Conservation (phyloP, 1,140 invertebrate species). For the Brachionus asplanchnoidis region DNA sequence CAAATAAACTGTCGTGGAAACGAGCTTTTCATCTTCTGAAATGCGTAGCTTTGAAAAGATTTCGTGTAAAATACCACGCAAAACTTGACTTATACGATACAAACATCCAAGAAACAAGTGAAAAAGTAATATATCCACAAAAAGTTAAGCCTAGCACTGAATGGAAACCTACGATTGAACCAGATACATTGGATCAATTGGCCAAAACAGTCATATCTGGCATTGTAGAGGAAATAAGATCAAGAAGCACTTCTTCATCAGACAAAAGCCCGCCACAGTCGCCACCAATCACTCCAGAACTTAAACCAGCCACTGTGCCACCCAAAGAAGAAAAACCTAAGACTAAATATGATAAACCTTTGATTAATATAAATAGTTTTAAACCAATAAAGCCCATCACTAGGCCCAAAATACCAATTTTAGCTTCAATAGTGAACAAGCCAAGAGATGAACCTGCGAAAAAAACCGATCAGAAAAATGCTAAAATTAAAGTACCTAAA, state of each 20-base stretch:
- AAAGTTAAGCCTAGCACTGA: neutral
- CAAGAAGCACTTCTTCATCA: neutral
- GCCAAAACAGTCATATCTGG: neutral
- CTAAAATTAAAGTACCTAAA: neutral
- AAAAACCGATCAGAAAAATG: neutral
- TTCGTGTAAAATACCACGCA: neutral
- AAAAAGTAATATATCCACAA: neutral
- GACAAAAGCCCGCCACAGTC: neutral
- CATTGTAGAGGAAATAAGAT: neutral
- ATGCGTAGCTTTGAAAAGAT: slow-evolving; percentile 8
- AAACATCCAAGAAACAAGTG: neutral
- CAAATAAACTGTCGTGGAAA: neutral
- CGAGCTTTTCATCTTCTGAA: slow-evolving; percentile 19
- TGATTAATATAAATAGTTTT: neutral
- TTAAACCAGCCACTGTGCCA: neutral
- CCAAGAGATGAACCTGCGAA: neutral
- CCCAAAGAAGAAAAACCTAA: neutral
- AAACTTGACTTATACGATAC: neutral
- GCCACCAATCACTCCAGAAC: neutral
- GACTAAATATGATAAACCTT: neutral
- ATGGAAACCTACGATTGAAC: neutral
- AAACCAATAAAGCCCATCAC: neutral
- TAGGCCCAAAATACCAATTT: neutral
- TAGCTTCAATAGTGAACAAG: too few relatives aligned
- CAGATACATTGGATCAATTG: neutral